Evolutionary conservation across 1,140 invertebrate genomes (phyloP), one percentile per base, ranked within the genome.

Genomic region (Solen grandis): DNA sequence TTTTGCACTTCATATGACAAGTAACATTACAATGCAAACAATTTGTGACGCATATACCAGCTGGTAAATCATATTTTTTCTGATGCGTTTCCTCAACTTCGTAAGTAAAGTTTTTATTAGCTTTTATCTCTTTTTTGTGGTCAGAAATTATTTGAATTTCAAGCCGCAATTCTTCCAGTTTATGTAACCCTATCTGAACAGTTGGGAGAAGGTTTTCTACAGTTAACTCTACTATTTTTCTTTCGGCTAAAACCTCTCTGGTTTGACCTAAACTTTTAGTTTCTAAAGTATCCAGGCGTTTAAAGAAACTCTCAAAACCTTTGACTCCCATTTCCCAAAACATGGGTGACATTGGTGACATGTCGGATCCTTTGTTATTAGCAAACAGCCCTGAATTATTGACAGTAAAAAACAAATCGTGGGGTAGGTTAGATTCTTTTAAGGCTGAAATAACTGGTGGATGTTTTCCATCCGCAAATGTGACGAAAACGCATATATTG

Each of bases 401-500:
- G 22, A 75, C 62, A 10, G 57, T 59, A 63, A 75, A 83, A 19
- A 38, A 35, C 29, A 55, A 38, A 8, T 54, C 31, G 36, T 54
- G 70, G 1, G 82, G 72, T 14, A 85, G 50, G 2, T 62, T 60
- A 41, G 73, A 54, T 50, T 68, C 54, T 14, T 66, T 50, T 25
- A 69, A 69, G 19, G 68, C 77, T 2, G 46, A 41, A 27, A 85
- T 35, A 25, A 82, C 84, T 2, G 72, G 72, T 31, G 72, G 72
- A 19, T 19, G 13, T 22, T 50, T 63, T 8, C 72, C 72, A 52
- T 85, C 84, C 19, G 77, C 68, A 55, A 85, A 85, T 27, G 84
- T 85, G 31, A 83, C 41, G 13, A 85, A 35, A 10, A 78, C 22
- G 33, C 72, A 77, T 25, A 85, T 79, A 29, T 85, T 85, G 2